Evolutionary conservation across 2,888 invertebrate genomes (phyloP), one percentile per base, ranked within the genome.

Genomic region (Cancer borealis): DNA sequence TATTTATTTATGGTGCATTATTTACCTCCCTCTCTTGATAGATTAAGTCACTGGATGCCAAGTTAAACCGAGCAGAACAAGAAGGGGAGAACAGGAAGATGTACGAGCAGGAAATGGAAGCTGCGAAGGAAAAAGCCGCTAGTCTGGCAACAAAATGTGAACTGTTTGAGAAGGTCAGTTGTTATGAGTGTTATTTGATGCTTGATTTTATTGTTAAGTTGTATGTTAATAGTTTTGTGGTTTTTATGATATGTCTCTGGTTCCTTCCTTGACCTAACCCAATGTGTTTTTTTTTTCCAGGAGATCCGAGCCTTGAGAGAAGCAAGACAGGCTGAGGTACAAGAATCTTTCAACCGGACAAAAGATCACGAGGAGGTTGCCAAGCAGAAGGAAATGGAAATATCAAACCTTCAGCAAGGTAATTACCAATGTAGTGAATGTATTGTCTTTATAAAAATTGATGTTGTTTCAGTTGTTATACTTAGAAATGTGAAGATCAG

Each of bases 281-380:
- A 54, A 54, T 54, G n/a, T 66, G 5, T 21, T 39, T 39, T 10
- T 84, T 14, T 39, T 39, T 12, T 10, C 39, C 84, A 84, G 84
- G 84, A 84, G 39, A 39, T 30, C 84, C 39, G 30, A 39, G 84
- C 84, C 0, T 12, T 84, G 39, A 84, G 84, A 39, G 84, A 84
- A 39, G 84, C 84, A 30, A 30, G 84, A 17, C 84, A 84, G 17
- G 84, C 84, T 30, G 84, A 84, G 84, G 84, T 84, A 39, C 84
- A 84, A 14, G 84, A 84, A 17, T 84, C 84, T 39, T 84, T 30
- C 84, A 84, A 84, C 84, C 84, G 84, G 14, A 84, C 84, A 30
- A 30, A 39, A 39, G 84, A 84, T 17, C 84, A 84, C 3, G 84
- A 84, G 84, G 84, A 84, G 12, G 30, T 84, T 84, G 84, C 39